phyloP scores from a whole-genome alignment of 1,140 invertebrate genomes.

The Lepidotrigona ventralis region DNA sequence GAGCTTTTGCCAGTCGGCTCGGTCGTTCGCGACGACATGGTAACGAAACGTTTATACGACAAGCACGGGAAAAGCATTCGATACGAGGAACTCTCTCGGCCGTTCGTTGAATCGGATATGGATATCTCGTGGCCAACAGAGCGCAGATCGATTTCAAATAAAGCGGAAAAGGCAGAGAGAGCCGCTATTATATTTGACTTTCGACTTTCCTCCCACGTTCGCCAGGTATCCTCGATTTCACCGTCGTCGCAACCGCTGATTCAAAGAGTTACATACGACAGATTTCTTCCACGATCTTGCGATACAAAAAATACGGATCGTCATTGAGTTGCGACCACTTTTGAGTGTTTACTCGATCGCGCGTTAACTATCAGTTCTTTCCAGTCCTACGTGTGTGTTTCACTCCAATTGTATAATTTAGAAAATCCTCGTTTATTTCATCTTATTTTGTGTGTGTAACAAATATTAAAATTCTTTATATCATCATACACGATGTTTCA shows the following conservation, averaged over 20 bases:
- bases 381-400: too few species aligned
- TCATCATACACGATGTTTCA: too few species aligned
- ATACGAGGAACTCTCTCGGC: constrained; percentile 21
- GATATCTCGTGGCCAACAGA: constrained; percentile 36
- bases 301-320: neutral
- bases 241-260: neutral
- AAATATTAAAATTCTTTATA: too few species aligned
- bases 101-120: constrained; percentile 49
- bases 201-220: constrained; percentile 51
- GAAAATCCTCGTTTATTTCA: too few species aligned
- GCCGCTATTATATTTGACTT: constrained; percentile 61
- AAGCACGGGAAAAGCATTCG: constrained; percentile 48
- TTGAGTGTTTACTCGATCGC: too few species aligned
- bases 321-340: too few species aligned
- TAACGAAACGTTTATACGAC: constrained; percentile 50
- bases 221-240: constrained; percentile 46
- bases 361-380: too few species aligned
- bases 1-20: too few species aligned
- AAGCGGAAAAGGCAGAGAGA: constrained; percentile 44
- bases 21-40: constrained; percentile 29
- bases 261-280: constrained; percentile 19
- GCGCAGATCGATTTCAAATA: constrained; percentile 62
- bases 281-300: neutral
- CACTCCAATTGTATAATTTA: too few species aligned
- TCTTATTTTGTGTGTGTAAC: too few species aligned